These are phyloP conservation scores for Actinernus sp. DNA, from an alignment of 92 coral and sea anemone genomes.

Conservation along the genomic window DNA sequence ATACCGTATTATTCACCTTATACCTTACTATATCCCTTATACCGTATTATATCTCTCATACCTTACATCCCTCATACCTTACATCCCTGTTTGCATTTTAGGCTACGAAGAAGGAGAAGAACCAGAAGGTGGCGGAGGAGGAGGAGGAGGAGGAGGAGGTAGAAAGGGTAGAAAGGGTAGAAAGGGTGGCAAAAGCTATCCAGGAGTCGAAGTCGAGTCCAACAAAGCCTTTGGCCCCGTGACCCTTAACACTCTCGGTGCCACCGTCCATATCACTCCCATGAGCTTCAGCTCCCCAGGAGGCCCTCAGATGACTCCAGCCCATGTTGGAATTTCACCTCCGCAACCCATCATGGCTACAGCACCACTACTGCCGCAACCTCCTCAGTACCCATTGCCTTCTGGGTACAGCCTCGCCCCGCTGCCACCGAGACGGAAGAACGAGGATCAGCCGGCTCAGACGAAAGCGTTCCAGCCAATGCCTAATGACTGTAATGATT, in stretches of 20 bases:
- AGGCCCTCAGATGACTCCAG: constrained; percentile 40
- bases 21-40: no score
- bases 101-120: no score
- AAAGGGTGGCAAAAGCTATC: constrained; percentile 6
- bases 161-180: constrained; percentile 8
- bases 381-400: constrained; percentile 19
- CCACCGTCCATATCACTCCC: constrained; percentile 61
- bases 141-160: constrained; percentile 19
- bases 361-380: constrained; percentile 19
- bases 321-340: constrained; percentile 27
- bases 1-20: no score
- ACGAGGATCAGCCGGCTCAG: background rate
- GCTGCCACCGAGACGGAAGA: constrained; percentile 10
- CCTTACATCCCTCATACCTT: no score
- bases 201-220: constrained; percentile 3
- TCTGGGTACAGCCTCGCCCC: constrained; percentile 18
- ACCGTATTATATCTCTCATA: no score
- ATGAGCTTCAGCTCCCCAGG: constrained; percentile 56
- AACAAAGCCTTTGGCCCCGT: constrained; percentile 41
- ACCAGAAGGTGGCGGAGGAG: background rate
- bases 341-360: constrained; percentile 41
- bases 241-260: constrained; percentile 54
- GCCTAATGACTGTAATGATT: constrained; percentile 77
- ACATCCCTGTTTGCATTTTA: no score
- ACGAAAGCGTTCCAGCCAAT: constrained; percentile 46